A percentile compares a stretch with the other conserved stretches of the same genome.
These are phyloP conservation scores for Dolichopus griseipennis DNA, from an alignment of 2,888 invertebrate species.

Conservation along the genomic window DNA sequence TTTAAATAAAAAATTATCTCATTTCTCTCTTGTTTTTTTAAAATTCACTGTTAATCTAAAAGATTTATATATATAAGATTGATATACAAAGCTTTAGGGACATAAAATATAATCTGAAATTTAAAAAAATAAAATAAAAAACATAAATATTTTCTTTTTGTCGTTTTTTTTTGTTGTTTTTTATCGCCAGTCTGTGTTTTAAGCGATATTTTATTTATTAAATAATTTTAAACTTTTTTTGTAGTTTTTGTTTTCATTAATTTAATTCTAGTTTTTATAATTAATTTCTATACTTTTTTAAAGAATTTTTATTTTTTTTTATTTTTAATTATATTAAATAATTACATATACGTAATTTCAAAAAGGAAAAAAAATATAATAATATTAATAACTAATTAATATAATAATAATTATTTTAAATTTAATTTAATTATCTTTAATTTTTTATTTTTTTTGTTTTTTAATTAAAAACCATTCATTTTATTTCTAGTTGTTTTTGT, in stretches of 20 bases:
- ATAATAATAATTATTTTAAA: not conserved
- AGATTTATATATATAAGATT: too few species aligned
- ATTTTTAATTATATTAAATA: not conserved
- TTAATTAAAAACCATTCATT: not conserved
- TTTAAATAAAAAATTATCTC: too few species aligned
- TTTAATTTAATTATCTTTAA: not conserved
- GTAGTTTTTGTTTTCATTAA: not conserved
- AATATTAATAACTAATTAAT: not conserved
- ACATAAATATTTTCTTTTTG: not conserved
- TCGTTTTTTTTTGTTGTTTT: conserved; percentile 1
- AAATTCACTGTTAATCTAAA: too few species aligned
- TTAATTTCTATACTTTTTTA: not conserved
- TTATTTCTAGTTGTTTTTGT: not conserved
- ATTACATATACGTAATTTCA: conserved; percentile 3
- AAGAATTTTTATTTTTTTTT: not conserved
- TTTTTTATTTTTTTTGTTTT: not conserved
- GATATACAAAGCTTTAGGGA: too few species aligned
- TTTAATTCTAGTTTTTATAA: not conserved
- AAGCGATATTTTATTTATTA: conserved; percentile 3
- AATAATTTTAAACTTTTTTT: not conserved
- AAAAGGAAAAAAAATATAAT: not conserved
- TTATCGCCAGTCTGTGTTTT: not conserved
- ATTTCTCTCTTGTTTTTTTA: too few species aligned
- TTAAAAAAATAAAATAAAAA: not conserved
- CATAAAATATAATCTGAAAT: not conserved